Percentiles rank a stretch among this genome's conserved stretches.
Evolutionary conservation across 2,888 invertebrate species (phyloP).

Genomic region (Eurytoma californica): DNA sequence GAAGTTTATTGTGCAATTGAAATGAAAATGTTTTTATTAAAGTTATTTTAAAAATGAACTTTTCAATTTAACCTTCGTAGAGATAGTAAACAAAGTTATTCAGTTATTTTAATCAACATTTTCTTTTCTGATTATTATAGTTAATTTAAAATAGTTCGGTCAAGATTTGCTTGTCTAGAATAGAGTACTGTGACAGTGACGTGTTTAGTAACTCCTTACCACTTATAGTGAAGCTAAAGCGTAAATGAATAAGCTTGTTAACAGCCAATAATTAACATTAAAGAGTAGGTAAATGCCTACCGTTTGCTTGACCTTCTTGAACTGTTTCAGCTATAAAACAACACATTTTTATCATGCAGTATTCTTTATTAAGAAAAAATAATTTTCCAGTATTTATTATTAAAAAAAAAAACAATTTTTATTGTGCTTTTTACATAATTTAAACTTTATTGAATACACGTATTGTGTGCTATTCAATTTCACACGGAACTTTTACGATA

Average conservation of each 20-base stretch:
- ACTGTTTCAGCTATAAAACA: neutral
- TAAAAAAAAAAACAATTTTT: too few relatives aligned
- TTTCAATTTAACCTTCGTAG: too few relatives aligned
- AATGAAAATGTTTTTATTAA: too few relatives aligned
- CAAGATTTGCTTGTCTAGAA: conserved; percentile 25
- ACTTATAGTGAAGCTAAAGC: neutral
- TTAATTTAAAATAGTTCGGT: conserved; percentile 31
- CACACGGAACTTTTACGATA: too few relatives aligned
- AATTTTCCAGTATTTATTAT: too few relatives aligned
- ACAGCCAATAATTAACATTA: conserved; percentile 34
- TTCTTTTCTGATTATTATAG: neutral
- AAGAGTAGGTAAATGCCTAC: conserved; percentile 18
- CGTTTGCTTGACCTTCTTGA: neutral
- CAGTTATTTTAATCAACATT: conserved; percentile 7
- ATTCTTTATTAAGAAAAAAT: too few relatives aligned
- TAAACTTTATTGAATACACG: too few relatives aligned
- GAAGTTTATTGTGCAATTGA: too few relatives aligned
- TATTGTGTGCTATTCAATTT: too few relatives aligned
- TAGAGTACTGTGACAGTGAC: conserved; percentile 26
- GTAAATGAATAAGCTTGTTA: conserved; percentile 25
- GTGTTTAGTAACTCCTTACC: conserved; percentile 10
- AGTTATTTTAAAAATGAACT: too few relatives aligned
- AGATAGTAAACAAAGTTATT: neutral
- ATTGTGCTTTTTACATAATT: too few relatives aligned
- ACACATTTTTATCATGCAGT: neutral